Evolutionary conservation across 1,140 invertebrate species (phyloP), one percentile per base, ranked within the genome.

Genomic region (Limonius californicus): DNA sequence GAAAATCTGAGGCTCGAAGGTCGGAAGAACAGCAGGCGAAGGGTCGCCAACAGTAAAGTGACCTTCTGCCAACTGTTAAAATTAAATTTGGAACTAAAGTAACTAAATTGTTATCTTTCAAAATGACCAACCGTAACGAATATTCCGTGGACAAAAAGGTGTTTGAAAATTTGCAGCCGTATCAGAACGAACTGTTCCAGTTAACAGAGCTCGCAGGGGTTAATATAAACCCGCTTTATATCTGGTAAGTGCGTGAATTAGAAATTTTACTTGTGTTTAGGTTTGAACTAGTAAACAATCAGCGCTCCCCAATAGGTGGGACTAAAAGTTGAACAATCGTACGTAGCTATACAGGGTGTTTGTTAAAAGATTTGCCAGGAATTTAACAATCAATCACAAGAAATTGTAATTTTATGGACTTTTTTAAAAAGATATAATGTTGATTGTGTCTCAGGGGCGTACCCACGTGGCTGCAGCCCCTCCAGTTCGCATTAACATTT

Each of bases 101-200:
- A 27, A 27, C 23, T 27, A 47, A 59, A 59, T 47, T 14, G 14
- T 16, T 59, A 9, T 32, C 7, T 39, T 39, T 35, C n/a, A 42
- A 35, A 32, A 56, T 56, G 32, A 35, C 59, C 30, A 61, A 61
- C 53, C 15, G 20, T n/a, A 55, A 21, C 15, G 45, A 50, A 18
- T 18, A 50, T 50, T 50, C 14, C 9, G 9, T 18, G 15, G 45
- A 56, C 43, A 61, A 45, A 54, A 55, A 54, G n/a, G 23, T 42
- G 42, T 54, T 11, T 19, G 45, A 15, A 7, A 65, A 54, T 42
- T 62, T 68, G 16, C 45, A 59, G 54, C 66, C 66, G n/a, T 57
- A 68, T 57, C 66, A 68, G 56, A 53, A 61, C 20, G 66, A 68
- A 62, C 35, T 68, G 1, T 47, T 61, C 1, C 61, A 63, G 9